A percentile compares a stretch with the other conserved stretches of the same genome.
Conservation (phyloP, 2,888 invertebrate species). For the Villa cingulata region DNA sequence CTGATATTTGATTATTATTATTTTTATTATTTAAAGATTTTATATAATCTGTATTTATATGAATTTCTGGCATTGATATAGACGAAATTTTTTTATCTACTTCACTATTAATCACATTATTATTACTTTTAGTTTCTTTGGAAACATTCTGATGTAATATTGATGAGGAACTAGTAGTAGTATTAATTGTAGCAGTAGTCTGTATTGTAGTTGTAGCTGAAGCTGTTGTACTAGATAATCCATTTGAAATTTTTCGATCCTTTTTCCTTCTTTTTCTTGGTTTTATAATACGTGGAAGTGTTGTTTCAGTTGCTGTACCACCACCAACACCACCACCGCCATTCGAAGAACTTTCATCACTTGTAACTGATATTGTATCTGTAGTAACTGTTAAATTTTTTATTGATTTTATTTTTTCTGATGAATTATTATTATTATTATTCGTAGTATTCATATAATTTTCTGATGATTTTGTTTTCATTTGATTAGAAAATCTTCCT, state of each 20-base stretch:
- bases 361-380: conserved; percentile 59
- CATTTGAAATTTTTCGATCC: conserved; percentile 53
- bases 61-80: not conserved
- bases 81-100: not conserved
- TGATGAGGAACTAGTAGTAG: not conserved
- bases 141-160: conserved; percentile 1
- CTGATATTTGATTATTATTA: not conserved
- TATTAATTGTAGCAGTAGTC: no score
- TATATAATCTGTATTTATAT: not conserved
- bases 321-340: conserved; percentile 19
- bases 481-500: conserved; percentile 5
- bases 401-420: conserved; percentile 28
- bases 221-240: not conserved
- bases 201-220: no score
- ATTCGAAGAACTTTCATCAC: conserved; percentile 55
- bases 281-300: conserved; percentile 76
- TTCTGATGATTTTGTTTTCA: conserved; percentile 9
- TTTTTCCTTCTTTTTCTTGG: conserved; percentile 82
- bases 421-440: conserved; percentile 15
- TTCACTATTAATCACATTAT: not conserved
- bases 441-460: conserved; percentile 27
- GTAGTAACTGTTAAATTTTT: conserved; percentile 10
- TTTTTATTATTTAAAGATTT: no score
- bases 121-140: not conserved
- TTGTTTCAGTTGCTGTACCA: conserved; percentile 42